A percentile compares a stretch with the other conserved stretches of the same genome.
Conservation (phyloP, 2,888 invertebrate genomes). For the Odontocolon sp. region DNA sequence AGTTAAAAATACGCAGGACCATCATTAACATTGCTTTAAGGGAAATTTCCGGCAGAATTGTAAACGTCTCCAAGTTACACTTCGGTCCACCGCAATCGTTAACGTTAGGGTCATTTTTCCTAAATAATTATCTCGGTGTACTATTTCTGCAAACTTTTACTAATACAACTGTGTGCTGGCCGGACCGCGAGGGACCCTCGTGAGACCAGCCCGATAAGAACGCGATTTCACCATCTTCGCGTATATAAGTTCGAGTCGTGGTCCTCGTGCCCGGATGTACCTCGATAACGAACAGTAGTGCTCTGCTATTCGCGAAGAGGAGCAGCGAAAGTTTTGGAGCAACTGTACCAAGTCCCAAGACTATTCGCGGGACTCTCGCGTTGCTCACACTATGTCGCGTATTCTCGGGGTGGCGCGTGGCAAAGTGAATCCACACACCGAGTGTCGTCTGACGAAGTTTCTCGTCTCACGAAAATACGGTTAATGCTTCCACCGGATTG, state of each 20-base stretch:
- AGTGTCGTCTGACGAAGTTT: conserved; percentile 33
- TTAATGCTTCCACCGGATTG: conserved; percentile 31
- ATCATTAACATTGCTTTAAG: too few species aligned
- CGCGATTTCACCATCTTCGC: conserved; percentile 24
- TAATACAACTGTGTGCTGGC: conserved; percentile 7
- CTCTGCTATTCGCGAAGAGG: not conserved
- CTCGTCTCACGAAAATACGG: conserved; percentile 37
- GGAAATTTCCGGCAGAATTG: too few species aligned
- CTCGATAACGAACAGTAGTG: conserved; percentile 51
- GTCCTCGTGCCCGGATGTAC: conserved; percentile 35
- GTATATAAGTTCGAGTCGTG: conserved; percentile 43
- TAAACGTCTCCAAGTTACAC: too few species aligned
- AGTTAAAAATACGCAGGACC: too few species aligned
- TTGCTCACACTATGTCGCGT: too few species aligned
- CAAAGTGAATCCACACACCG: conserved; percentile 20
- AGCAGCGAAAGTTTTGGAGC: conserved; percentile 35
- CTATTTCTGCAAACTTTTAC: not conserved
- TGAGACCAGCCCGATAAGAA: conserved; percentile 38
- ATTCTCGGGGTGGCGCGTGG: not conserved
- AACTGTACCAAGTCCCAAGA: conserved; percentile 40
- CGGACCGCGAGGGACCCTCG: conserved; percentile 27
- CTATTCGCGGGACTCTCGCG: conserved; percentile 32
- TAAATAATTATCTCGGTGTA: too few species aligned
- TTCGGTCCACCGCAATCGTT: too few species aligned
- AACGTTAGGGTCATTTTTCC: too few species aligned